A percentile compares a stretch with the other conserved stretches of the same genome.
These are phyloP conservation scores for Chrysopa pallens DNA, from an alignment of 1,140 invertebrate species.

Conservation along the genomic window DNA sequence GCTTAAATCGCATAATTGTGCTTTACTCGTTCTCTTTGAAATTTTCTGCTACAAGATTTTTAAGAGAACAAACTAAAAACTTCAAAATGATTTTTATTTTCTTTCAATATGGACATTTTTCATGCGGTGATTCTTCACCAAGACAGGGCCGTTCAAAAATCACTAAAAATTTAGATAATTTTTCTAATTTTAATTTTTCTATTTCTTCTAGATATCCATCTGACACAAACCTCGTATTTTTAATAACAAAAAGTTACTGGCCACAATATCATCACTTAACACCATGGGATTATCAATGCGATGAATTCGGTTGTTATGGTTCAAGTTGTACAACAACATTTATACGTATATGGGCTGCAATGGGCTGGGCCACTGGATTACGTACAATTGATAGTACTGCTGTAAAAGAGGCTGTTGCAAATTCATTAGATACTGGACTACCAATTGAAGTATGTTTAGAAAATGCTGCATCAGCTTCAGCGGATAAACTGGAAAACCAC, in stretches of 20 bases:
- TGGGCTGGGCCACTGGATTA: slow-evolving; percentile 39
- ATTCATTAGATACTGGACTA: slow-evolving; percentile 27
- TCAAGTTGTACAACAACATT: slow-evolving; percentile 39
- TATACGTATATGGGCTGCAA: slow-evolving; percentile 42
- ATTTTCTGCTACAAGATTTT: no score
- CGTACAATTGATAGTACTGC: slow-evolving; percentile 37
- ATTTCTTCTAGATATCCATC: slow-evolving; percentile 37
- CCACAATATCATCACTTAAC: slow-evolving; percentile 58
- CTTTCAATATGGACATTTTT: no score
- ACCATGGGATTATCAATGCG: slow-evolving; percentile 56
- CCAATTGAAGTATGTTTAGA: slow-evolving; percentile 32
- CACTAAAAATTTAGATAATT: no score
- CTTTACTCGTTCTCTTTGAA: no score
- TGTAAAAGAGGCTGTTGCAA: slow-evolving; percentile 37
- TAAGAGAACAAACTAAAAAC: no score
- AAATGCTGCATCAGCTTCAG: slow-evolving; percentile 19
- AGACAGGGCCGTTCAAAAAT: no score
- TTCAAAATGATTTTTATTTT: no score
- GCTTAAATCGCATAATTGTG: no score
- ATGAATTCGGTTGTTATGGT: slow-evolving; percentile 57
- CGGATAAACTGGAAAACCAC: slow-evolving; percentile 25
- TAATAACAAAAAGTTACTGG: slow-evolving; percentile 55
- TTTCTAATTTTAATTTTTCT: no score
- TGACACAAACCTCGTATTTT: slow-evolving; percentile 51
- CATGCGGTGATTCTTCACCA: no score